Conservation (phyloP, 2,113 vertebrate genomes). For the Chaenogobius annularis region DNA sequence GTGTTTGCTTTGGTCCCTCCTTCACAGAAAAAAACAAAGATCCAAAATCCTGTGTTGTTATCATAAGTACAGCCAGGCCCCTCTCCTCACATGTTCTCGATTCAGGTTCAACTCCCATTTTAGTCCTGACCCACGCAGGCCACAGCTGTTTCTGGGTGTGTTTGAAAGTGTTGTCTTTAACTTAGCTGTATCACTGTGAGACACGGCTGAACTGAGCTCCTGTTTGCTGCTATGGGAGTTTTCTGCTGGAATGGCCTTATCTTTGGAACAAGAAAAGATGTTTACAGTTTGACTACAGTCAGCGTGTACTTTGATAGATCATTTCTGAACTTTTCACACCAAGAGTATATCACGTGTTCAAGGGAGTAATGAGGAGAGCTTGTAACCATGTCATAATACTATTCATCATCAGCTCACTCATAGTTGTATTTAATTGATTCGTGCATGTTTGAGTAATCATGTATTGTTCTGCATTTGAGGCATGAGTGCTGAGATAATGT, state of each 20-base stretch:
- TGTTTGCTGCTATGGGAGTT: slow-evolving; percentile 17
- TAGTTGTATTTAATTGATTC: no score
- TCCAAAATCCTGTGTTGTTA: slow-evolving; percentile 10
- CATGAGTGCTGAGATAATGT: no score
- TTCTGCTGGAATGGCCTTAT: slow-evolving; percentile 1
- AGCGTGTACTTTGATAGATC: slow-evolving; percentile 4
- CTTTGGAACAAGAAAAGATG: not conserved
- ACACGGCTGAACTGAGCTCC: slow-evolving; percentile 31
- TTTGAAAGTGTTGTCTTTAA: slow-evolving; percentile 21
- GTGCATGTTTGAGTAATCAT: no score
- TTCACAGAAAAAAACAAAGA: slow-evolving; percentile 1
- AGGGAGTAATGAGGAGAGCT: not conserved
- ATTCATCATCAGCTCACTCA: no score
- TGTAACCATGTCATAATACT: no score
- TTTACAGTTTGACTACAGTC: not conserved
- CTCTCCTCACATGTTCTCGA: slow-evolving; percentile 4
- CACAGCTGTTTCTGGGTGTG: slow-evolving; percentile 59
- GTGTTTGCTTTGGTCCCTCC: not conserved
- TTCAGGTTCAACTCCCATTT: slow-evolving; percentile 11
- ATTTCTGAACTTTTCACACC: slow-evolving; percentile 9
- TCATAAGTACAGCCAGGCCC: not conserved
- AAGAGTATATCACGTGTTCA: not conserved
- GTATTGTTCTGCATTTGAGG: no score
- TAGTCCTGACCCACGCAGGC: slow-evolving; percentile 27
- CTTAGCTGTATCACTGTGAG: slow-evolving; percentile 13